Conservation (phyloP, 2,797 vertebrate genomes). For the Botia almorhae region DNA sequence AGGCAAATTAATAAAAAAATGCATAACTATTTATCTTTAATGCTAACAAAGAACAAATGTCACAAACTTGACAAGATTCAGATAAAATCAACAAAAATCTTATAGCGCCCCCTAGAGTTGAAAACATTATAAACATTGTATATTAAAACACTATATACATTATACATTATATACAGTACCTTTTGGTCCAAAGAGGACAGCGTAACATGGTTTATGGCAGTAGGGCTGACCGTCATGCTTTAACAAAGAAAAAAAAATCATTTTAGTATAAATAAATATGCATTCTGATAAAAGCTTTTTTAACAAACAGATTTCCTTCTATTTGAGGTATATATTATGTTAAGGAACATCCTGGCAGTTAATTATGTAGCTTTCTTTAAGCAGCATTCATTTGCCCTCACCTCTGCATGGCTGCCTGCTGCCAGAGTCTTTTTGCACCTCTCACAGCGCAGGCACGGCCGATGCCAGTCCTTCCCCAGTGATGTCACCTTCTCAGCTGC, state of each 20-base stretch:
- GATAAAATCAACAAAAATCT: conserved; percentile 23
- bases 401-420: conserved; percentile 94
- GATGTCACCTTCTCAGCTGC: conserved; percentile 98
- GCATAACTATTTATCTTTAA: neutral
- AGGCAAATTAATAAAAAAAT: neutral
- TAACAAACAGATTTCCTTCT: neutral
- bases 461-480: conserved; percentile 97
- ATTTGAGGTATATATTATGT: neutral
- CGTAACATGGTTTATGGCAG: conserved; percentile 97
- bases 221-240: conserved; percentile 94
- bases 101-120: conserved; percentile 78
- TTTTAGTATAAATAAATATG: neutral
- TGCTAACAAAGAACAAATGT: neutral
- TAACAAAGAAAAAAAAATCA: conserved; percentile 19
- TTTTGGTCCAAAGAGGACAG: conserved; percentile 93
- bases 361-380: neutral
- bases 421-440: conserved; percentile 94
- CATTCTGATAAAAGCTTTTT: neutral
- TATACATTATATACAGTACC: conserved; percentile 74
- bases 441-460: conserved; percentile 96
- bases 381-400: conserved; percentile 66
- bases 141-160: no score
- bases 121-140: neutral
- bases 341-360: neutral
- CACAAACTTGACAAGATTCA: neutral